Evolutionary conservation across 2,797 vertebrate species (phyloP).

Genomic region (Oophaga sylvatica): DNA sequence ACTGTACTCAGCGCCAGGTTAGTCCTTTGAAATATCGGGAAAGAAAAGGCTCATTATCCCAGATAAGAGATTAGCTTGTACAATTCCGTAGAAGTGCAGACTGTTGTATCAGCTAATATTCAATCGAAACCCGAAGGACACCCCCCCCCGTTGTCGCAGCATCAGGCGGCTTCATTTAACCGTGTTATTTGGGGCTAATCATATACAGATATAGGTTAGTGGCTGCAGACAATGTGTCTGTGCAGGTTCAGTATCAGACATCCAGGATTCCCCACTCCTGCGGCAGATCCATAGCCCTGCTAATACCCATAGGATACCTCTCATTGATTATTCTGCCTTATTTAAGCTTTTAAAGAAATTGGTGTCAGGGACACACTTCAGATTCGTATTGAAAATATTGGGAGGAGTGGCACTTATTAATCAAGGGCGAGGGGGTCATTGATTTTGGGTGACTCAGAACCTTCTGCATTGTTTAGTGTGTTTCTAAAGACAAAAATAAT

Average conservation of each 20-base stretch:
- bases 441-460: slow-evolving; percentile 37
- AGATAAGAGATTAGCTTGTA: slow-evolving; percentile 45
- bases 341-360: slow-evolving; percentile 58
- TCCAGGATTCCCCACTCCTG: slow-evolving; percentile 3
- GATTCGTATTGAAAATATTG: slow-evolving; percentile 50
- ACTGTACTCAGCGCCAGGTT: not conserved
- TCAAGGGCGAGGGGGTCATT: slow-evolving; percentile 39
- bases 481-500: slow-evolving; percentile 32
- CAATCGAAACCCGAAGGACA: too few species aligned
- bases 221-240: slow-evolving; percentile 32
- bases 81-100: too few species aligned
- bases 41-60: slow-evolving; percentile 25
- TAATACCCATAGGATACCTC: slow-evolving; percentile 38
- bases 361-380: slow-evolving; percentile 51
- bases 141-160: too few species aligned
- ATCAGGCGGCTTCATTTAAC: slow-evolving; percentile 24
- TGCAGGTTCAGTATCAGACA: slow-evolving; percentile 14
- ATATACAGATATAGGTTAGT: slow-evolving; percentile 44
- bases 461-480: slow-evolving; percentile 16
- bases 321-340: slow-evolving; percentile 53
- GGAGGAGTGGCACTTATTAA: slow-evolving; percentile 49
- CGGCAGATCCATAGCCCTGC: slow-evolving; percentile 31
- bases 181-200: slow-evolving; percentile 43
- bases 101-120: too few species aligned
- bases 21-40: slow-evolving; percentile 17